Evolutionary conservation across 2,888 invertebrate genomes (phyloP), one percentile per base, ranked within the genome.

Genomic region (Perizoma affinitatum): DNA sequence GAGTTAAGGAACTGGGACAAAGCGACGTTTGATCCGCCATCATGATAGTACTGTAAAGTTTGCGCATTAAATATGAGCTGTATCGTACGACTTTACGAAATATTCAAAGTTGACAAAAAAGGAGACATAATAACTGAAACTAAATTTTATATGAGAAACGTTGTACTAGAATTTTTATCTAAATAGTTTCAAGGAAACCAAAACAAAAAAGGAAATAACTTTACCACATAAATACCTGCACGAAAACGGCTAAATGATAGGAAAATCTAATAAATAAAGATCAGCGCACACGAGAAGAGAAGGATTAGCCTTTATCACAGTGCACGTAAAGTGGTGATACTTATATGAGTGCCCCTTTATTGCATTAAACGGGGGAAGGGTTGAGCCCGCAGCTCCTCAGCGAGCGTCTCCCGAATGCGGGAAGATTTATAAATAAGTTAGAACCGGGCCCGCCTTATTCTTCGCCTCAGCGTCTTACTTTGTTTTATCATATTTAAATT

Each of bases 401-500:
- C 71, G 22, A 77, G 70, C 84, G 83, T 85, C 86, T 86, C 75
- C 73, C 69, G 76, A 79, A 63, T 62, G 51, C 57, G 80, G 78
- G 81, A 88, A 90, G 88, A 90, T 90, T 89, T 88, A 88, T 91
- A 92, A 92, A 92, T 92, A 91, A 92, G 89, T 91, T 90, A 91
- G 58, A 84, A 82, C 74, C 77, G 72, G 78, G 76, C 83, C 83
- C 83, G 86, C 89, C 88, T 86, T 83, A 87, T 89, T 90, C 88
- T 87, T 86, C 84, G 83, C 79, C 80, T 84, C 81, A 65, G 76
- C 86, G 80, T 86, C 86, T 84, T 80, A 87, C 88, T 89, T 89
- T 90, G 91, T 92, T 92, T 90, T 92, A 92, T 92, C 91, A 92
- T 91, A 92, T 92, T 92, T 91, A 92, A 92, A 91, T 91, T 91